A percentile compares a stretch with the other conserved stretches of the same genome.
These are phyloP conservation scores for Aphidius ervi DNA, from an alignment of 1,140 invertebrate genomes.

Conservation along the genomic window DNA sequence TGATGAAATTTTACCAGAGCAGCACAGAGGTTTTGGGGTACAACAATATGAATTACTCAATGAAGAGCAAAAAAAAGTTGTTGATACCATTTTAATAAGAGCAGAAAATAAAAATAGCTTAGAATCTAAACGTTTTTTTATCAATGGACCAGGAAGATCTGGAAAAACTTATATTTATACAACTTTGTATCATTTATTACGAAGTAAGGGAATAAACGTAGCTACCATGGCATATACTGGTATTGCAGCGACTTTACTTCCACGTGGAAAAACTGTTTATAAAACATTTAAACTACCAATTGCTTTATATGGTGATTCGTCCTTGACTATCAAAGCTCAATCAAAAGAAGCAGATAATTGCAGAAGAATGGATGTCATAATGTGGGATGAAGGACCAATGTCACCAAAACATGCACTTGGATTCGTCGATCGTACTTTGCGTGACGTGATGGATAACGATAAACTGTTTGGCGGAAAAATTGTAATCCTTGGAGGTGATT, in stretches of 20 bases:
- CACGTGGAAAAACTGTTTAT: neutral
- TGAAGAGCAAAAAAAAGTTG: too few relatives aligned
- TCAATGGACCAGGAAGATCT: too few relatives aligned
- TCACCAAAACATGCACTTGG: neutral
- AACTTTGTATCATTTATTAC: too few relatives aligned
- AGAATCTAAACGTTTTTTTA: too few relatives aligned
- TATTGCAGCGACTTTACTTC: neutral
- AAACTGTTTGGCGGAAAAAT: conserved; percentile 10
- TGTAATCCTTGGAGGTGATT: conserved; percentile 5
- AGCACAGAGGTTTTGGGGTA: too few relatives aligned
- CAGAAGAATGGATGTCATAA: neutral
- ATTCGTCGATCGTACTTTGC: conserved; percentile 3
- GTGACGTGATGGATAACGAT: conserved; percentile 7
- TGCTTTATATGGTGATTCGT: conserved; percentile 1
- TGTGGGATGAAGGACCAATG: neutral
- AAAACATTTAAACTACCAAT: neutral
- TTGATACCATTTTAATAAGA: too few relatives aligned
- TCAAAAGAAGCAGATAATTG: neutral
- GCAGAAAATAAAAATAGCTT: too few relatives aligned
- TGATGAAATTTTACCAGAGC: too few relatives aligned
- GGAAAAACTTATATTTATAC: too few relatives aligned
- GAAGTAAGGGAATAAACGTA: too few relatives aligned
- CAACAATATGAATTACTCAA: too few relatives aligned
- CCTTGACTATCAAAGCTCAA: neutral
- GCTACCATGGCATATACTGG: neutral